Evolutionary conservation across 2,888 invertebrate genomes (phyloP), one percentile per base, ranked within the genome.

Genomic region (Busseola fusca): DNA sequence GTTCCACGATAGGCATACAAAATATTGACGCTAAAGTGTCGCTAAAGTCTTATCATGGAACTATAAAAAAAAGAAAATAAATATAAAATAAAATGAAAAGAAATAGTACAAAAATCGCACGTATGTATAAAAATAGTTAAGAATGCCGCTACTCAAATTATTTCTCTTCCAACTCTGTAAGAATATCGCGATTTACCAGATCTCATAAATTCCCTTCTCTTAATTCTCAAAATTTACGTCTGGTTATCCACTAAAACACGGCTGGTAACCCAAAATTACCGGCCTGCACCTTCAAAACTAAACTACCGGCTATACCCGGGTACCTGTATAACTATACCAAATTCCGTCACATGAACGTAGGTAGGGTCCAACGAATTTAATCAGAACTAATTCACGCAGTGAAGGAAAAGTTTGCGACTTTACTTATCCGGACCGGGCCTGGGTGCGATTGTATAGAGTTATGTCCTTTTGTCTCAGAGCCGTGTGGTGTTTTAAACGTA

Each of bases 341-440:
- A 74, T 83, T 57, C 59, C 60, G 59, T 64, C 50, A 74, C 59
- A 80, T 69, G 74, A 66, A 67, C 68, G 83, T 57, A 65, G 82
- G 73, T 54, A 68, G 78, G 83, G 68, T 66, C 67, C 76, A 48
- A 70, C 76, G 75, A 84, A 84, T 84, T 85, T 86, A 86, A 86
- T 87, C 83, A 84, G 81, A 84, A 81, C 76, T 84, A 84, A 85
- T 85, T 86, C 82, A 77, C 71, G 69, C 70, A 48, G 68, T 66
- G 80, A 76, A 75, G 71, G 72, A 77, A 82, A 82, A 78, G 64
- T 85, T 80, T 73, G 40, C 37, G 62, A 68, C 67, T 75, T 70
- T 68, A 76, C 69, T 71, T 68, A 67, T 59, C 69, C 25, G 60
- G 30, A 37, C 64, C 21, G 40, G 10, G 34, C 66, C 56, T 30